Evolutionary conservation across 2,888 invertebrate species (phyloP).

Genomic region (Ennomos erosarius): DNA sequence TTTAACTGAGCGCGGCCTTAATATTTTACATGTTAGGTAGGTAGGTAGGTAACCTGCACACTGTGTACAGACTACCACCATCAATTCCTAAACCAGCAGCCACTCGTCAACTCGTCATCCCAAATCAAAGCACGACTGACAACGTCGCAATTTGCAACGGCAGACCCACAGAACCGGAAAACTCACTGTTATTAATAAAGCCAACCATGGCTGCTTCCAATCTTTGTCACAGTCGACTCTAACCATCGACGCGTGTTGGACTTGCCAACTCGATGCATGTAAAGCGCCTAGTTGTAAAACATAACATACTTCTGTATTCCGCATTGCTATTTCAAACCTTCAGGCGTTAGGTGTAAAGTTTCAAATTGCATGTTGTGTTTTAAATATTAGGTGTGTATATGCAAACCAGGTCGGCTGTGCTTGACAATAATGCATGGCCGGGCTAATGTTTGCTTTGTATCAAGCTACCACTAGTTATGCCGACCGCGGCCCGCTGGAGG

Average conservation of each 20-base stretch:
- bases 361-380: slow-evolving; percentile 14
- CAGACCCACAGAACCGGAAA: slow-evolving; percentile 63
- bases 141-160: slow-evolving; percentile 38
- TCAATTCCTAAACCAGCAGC: neutral
- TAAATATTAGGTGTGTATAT: slow-evolving; percentile 44
- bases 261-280: slow-evolving; percentile 76
- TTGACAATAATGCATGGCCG: slow-evolving; percentile 85
- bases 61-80: no score
- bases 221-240: slow-evolving; percentile 77
- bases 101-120: slow-evolving; percentile 13
- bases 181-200: slow-evolving; percentile 76
- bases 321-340: slow-evolving; percentile 16
- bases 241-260: slow-evolving; percentile 73
- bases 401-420: slow-evolving; percentile 60
- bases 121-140: slow-evolving; percentile 46
- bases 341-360: neutral
- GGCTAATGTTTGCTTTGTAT: slow-evolving; percentile 84
- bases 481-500: slow-evolving; percentile 75
- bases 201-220: slow-evolving; percentile 68
- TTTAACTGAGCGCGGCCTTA: no score
- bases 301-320: neutral
- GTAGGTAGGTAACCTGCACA: no score
- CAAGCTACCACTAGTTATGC: slow-evolving; percentile 77
- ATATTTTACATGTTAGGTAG: no score
- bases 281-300: slow-evolving; percentile 27